These are phyloP conservation scores for Drosophila prostipennis DNA, from an alignment of 2,888 invertebrate species.

Conservation along the genomic window DNA sequence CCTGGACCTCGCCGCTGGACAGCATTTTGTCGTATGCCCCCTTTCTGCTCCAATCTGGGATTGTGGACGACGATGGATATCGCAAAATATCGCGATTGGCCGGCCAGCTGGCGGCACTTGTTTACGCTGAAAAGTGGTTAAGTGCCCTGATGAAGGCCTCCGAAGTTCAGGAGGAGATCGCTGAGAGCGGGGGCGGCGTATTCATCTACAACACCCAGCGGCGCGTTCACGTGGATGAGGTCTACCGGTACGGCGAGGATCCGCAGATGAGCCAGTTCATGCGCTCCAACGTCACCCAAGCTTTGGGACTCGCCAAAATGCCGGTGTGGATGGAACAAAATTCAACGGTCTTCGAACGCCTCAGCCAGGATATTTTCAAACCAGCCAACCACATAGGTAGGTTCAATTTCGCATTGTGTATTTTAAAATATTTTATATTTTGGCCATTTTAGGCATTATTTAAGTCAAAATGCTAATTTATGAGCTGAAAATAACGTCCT, in stretches of 20 bases:
- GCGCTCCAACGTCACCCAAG: conserved; percentile 88
- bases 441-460: too few species aligned
- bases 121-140: conserved; percentile 86
- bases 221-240: conserved; percentile 86
- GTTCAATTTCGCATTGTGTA: too few species aligned
- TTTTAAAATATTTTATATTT: too few species aligned
- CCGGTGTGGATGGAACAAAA: conserved; percentile 88
- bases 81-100: conserved; percentile 87
- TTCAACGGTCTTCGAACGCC: conserved; percentile 86
- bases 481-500: too few species aligned
- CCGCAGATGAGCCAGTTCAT: conserved; percentile 86
- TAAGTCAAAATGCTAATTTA: too few species aligned
- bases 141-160: conserved; percentile 85
- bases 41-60: conserved; percentile 89
- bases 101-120: conserved; percentile 80
- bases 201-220: conserved; percentile 86
- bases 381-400: conserved; percentile 89
- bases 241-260: conserved; percentile 78
- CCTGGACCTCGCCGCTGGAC: conserved; percentile 95
- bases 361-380: conserved; percentile 90
- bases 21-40: conserved; percentile 93
- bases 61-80: conserved; percentile 89
- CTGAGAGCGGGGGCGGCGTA: conserved; percentile 66
- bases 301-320: conserved; percentile 87
- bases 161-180: conserved; percentile 49